Conservation (phyloP, 2,113 vertebrate species). For the Aphelocoma coerulescens region DNA sequence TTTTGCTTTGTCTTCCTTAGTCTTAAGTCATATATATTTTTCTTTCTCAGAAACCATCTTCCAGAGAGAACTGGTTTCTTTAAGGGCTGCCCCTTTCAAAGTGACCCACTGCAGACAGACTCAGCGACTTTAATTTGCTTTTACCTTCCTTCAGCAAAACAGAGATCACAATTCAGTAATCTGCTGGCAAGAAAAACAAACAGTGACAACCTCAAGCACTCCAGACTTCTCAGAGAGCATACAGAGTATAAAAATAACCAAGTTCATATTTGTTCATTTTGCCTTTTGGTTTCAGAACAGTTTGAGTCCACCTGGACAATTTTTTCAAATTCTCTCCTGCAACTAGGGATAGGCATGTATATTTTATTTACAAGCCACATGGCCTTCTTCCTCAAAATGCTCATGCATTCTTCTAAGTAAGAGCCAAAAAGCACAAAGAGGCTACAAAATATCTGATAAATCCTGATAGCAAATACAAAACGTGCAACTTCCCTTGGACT, state of each 20-base stretch:
- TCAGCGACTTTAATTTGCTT: background rate
- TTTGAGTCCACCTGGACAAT: background rate
- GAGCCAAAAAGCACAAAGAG: background rate
- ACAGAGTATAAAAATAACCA: background rate
- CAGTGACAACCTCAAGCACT: conserved; percentile 2
- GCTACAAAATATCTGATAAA: background rate
- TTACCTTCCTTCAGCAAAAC: conserved; percentile 23
- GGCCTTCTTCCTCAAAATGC: background rate
- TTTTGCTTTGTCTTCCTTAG: background rate
- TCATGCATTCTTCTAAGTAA: background rate
- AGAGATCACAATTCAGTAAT: conserved; percentile 42
- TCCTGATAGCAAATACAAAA: background rate
- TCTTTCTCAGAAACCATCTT: background rate
- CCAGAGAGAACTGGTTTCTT: background rate
- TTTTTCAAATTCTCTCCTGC: background rate
- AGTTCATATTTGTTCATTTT: conserved; percentile 13
- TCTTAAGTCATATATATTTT: background rate
- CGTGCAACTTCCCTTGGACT: background rate
- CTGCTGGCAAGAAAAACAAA: conserved; percentile 33
- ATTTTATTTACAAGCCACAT: background rate
- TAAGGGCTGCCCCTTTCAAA: conserved; percentile 1
- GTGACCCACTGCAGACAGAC: background rate
- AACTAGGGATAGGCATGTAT: background rate
- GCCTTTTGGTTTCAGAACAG: background rate
- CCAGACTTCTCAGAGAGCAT: background rate